Evolutionary conservation across 2,113 vertebrate species (phyloP), one percentile per base, ranked within the genome.

Genomic region (Nannospalax galili): DNA sequence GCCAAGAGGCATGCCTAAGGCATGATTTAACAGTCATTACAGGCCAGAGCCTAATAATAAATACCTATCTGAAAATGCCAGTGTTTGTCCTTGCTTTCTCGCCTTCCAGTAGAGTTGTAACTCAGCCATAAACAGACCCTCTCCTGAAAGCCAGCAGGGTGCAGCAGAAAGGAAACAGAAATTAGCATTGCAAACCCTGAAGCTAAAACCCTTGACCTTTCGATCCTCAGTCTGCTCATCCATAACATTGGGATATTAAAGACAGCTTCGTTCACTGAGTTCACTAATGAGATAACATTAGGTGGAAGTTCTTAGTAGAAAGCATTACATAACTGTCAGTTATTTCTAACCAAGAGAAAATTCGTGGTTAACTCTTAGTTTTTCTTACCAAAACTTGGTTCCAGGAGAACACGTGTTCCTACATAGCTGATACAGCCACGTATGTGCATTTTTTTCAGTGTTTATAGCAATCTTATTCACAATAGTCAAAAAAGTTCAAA

Each of bases 1-100:
- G 84, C 96, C 97, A 78, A 91, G 88, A 98, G 93, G 77, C 82
- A 67, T 91, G 75, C 92, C 97, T 90, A 97, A 95, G 93, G 87
- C 84, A 75, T 77, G 70, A 96, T 94, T 96, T 97, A 95, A 86
- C 81, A 40, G 58, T 88, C 93, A 96, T 92, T 96, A 95, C 80
- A 93, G 80, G 80, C 89, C 65, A 88, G 92, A 92, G 35, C 93
- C 89, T 96, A 95, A 91, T 97, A 90, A 93, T 93, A 96, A 96
- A 96, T 72, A 92, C 89, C 96, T 67, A 89, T 92, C 73, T 89
- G 88, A 70, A 96, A 97, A 96, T 80, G 92, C 89, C 94, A 96
- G 93, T 82, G 37, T 97, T 88, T 94, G 86, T 95, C 77, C 97
- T 64, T 79, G 65, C 84, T 81, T 95, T 37, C 65, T 62, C 37